Conservation (phyloP, 2,113 vertebrate species). For the Percopsis transmontana region DNA sequence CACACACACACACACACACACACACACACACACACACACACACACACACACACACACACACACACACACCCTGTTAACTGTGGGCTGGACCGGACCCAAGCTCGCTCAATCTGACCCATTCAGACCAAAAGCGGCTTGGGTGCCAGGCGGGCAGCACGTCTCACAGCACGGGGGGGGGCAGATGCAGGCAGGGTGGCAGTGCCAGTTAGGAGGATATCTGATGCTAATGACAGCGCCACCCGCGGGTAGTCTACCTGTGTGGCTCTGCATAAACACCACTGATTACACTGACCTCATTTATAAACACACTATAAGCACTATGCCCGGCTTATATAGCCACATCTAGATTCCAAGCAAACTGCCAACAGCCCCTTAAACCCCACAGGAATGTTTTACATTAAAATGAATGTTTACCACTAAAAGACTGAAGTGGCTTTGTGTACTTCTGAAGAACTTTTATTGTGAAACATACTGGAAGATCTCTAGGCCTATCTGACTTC, state of each 20-base stretch:
- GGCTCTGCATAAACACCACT: conserved; percentile 12
- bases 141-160: conserved; percentile 35
- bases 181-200: conserved; percentile 44
- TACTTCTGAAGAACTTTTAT: not conserved
- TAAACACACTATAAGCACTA: conserved; percentile 10
- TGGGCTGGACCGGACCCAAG: conserved; percentile 62
- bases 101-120: conserved; percentile 70
- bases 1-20: not conserved
- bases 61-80: conserved; percentile 53
- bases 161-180: not conserved
- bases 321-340: conserved; percentile 28
- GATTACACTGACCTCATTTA: conserved; percentile 17
- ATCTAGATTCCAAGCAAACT: conserved; percentile 11
- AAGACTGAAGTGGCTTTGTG: not conserved
- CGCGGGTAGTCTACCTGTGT: not conserved
- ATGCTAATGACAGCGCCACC: conserved; percentile 24
- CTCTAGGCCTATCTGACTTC: conserved; percentile 9
- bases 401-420: not conserved
- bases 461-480: not conserved
- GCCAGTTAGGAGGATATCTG: conserved; percentile 45
- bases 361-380: conserved; percentile 10
- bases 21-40: not conserved
- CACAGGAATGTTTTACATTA: not conserved
- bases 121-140: conserved; percentile 43
- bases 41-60: not conserved